Evolutionary conservation across 2,888 invertebrate genomes (phyloP), one percentile per base, ranked within the genome.

Genomic region (Amphipyra berbera): DNA sequence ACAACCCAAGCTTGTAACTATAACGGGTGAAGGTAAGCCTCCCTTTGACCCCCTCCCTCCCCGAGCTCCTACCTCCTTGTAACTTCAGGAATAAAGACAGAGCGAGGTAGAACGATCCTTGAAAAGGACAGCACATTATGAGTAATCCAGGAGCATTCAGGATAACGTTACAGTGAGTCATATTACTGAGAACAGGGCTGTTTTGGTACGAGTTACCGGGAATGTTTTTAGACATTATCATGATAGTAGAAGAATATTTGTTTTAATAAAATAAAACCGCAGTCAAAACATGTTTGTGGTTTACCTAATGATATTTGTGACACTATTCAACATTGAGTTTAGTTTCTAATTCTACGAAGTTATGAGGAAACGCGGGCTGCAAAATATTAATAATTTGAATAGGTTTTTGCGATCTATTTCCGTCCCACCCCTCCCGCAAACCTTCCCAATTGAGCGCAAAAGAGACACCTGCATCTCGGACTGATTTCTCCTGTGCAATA

Each of bases 61-160:
- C 30, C 48, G 8, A 35, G 21, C 14, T 15, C 30, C 40, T 38
- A 6, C 30, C n/a, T 42, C 50, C 38, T 49, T 30, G 33, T 12
- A 27, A 10, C 9, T 41, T 40, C 35, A 53, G 46, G 56, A 46
- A 13, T 9, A 13, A 12, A 0, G 42, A 2, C 37, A 44, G 45
- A 72, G 15, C 15, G 47, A 47, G 68, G 73, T 7, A 30, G 67
- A 30, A 13, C 0, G n/a, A 35, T 47, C 2, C 1, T 1, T 0
- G 48, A 52, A 41, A 41, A 48, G 50, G 73, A 75, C 14, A 12
- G 59, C 40, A 14, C 12, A 21, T 30, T 0, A 27, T 75, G 77
- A 75, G 21, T 77, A 76, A 76, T 12, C 14, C 56, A 45, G 73
- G 69, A 73, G 21, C 40, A 54, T 47, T 30, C 60, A 68, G 73